Percentiles rank a stretch among this genome's conserved stretches.
These are phyloP conservation scores for Forbesichthys papilliferus DNA, from an alignment of 2,113 vertebrate species.

Conservation along the genomic window DNA sequence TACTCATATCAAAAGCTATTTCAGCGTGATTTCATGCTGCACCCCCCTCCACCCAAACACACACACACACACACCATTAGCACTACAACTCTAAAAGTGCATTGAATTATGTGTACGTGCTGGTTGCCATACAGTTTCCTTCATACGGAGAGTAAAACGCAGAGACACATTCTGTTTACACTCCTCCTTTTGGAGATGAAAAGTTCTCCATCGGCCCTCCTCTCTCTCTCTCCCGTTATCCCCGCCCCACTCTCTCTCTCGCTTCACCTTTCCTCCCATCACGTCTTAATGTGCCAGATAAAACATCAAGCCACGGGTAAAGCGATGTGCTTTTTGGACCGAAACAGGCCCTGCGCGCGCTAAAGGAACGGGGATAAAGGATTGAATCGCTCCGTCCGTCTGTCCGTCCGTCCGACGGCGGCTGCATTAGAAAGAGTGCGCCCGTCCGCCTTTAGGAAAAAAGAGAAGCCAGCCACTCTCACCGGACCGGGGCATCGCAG, in stretches of 20 bases:
- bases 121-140: not conserved
- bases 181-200: slow-evolving; percentile 24
- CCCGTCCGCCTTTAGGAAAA: slow-evolving; percentile 77
- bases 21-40: slow-evolving; percentile 12
- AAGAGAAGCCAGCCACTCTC: slow-evolving; percentile 83
- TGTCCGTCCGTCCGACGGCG: slow-evolving; percentile 35
- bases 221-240: slow-evolving; percentile 36
- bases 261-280: slow-evolving; percentile 45
- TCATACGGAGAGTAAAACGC: too few relatives aligned
- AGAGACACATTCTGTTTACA: not conserved
- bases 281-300: slow-evolving; percentile 75
- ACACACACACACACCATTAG: not conserved
- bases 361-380: slow-evolving; percentile 68
- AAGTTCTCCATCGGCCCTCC: slow-evolving; percentile 61
- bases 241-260: slow-evolving; percentile 7
- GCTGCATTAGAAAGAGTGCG: slow-evolving; percentile 62
- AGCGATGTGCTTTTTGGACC: slow-evolving; percentile 70
- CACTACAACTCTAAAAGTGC: too few relatives aligned
- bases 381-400: slow-evolving; percentile 55
- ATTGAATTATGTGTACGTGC: too few relatives aligned
- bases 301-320: slow-evolving; percentile 77
- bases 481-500: slow-evolving; percentile 55
- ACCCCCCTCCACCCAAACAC: not conserved
- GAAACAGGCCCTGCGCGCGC: slow-evolving; percentile 59
- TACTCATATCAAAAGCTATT: not conserved